Evolutionary conservation across 2,888 invertebrate species (phyloP), one percentile per base, ranked within the genome.

Genomic region (Gasteruption jaculator): DNA sequence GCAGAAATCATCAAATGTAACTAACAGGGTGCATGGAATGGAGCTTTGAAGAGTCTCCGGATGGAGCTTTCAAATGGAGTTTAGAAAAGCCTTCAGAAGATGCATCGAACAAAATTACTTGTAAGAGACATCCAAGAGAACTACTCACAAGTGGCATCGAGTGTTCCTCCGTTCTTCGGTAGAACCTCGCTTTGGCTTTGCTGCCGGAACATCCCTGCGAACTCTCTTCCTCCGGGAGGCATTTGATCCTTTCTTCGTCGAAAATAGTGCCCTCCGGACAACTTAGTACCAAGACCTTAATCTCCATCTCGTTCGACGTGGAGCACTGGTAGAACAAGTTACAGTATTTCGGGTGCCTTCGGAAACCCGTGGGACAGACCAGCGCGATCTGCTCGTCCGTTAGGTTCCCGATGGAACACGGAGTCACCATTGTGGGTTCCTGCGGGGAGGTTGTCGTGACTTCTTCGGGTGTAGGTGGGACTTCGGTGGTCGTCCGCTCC

Each of bases 291-390:
- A 86, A 76, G 46, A 89, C 76, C 62, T 84, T 87, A n/a, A 84
- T 72, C 50, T 88, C 83, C 60, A 82, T 80, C 31, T 73, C 80
- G 19, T 80, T 76, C 5, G 78, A 73, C 53, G 78, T 79, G 12
- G 82, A 83, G 57, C 90, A 91, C 67, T 90, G 90, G 63, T 91
- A 91, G 73, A 90, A 89, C 54, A 86, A 70, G 59, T 86, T 85
- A 57, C 90, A 90, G 60, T 84, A 82, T 63, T 85, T 86, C 0
- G 90, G 88, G 75, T 91, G 89, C 49, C 87, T 76, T 60, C 78
- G 79, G 71, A 91, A 90, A 24, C 89, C 88, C 5, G 88, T 86
- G 6, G 90, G 90, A 61, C 90, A 91, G 2, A 87, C 79, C 41
- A 83, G 77, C 10, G 82, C 71, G 48, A 82, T 74, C 71, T 90